Evolutionary conservation across 2,888 invertebrate species (phyloP).

Genomic region (Agriopis leucophaearia): DNA sequence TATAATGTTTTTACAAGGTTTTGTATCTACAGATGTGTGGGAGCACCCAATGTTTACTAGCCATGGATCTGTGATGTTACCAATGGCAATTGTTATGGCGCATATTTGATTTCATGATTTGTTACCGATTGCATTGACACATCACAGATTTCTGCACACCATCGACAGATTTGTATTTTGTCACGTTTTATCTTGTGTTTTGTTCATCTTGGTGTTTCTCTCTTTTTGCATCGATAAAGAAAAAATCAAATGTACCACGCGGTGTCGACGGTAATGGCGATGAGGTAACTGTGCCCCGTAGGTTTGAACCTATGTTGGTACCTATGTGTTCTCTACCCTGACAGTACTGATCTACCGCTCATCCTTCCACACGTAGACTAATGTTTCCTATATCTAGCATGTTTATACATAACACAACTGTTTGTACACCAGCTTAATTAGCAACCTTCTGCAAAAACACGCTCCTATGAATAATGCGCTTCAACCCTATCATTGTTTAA

Average conservation of each 20-base stretch:
- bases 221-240: conserved; percentile 89
- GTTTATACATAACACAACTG: conserved; percentile 50
- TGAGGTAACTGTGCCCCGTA: conserved; percentile 91
- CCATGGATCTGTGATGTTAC: conserved; percentile 62
- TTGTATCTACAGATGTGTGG: too few species aligned
- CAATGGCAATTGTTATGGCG: conserved; percentile 43
- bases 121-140: conserved; percentile 48
- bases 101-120: conserved; percentile 37
- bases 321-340: conserved; percentile 62
- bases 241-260: conserved; percentile 98
- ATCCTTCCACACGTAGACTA: conserved; percentile 64
- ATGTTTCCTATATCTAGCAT: conserved; percentile 59
- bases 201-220: conserved; percentile 85
- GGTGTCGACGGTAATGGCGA: conserved; percentile 96
- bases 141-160: conserved; percentile 64
- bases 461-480: conserved; percentile 50
- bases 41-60: conserved; percentile 33
- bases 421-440: conserved; percentile 60
- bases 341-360: conserved; percentile 61
- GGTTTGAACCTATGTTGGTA: conserved; percentile 75
- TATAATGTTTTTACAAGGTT: too few species aligned
- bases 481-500: conserved; percentile 44
- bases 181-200: conserved; percentile 67
- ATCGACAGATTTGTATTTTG: conserved; percentile 54
- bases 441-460: conserved; percentile 48